Base-by-base conservation (phyloP, 2,113 vertebrate species). In the Stegastes partitus region DNA sequence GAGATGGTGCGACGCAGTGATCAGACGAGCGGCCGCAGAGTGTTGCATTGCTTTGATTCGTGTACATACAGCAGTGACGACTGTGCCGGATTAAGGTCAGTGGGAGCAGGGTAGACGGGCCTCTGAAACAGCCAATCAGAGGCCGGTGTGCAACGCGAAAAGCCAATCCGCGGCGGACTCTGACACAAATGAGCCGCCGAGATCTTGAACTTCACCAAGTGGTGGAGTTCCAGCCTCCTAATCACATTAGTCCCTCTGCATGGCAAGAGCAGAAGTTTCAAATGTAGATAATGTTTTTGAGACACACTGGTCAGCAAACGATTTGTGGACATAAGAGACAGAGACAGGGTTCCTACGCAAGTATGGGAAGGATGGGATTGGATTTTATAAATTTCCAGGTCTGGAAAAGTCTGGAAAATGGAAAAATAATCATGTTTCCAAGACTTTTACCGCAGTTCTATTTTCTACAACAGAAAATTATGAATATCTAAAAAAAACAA, bases 81-180 rank as follows among this genome's bases (percentile, higher is more conserved):
- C 70, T 39, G 65, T 55, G 3, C 53, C 51, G 68, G 89, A 90
- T 91, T 92, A 90, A 83, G 77, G 84, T 89, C 90, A 89, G 76
- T 69, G 78, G 80, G 76, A 75, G 77, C 62, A 69, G 86, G 15
- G 74, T 25, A 78, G 82, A 85, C 61, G 26, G 69, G 57, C 64
- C 26, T 70, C 44, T 70, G 68, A 73, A 85, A 51, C 71, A 79
- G 79, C 87, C 88, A 84, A 77, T 90, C 87, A 78, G 81, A 88
- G 57, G 64, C 68, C n/a, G 50, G 28, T 6, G 31, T 54, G 59
- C 23, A 62, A 66, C 34, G 14, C 16, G 25, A 45, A 54, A 57
- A 45, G 45, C 55, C 44, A 61, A 61, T 53, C 55, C 16, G 21
- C 25, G 53, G 61, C 8, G 14, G 39, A 57, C 44, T 69, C 42